Percentiles rank a stretch among this genome's conserved stretches.
phyloP scores from a whole-genome alignment of 2,113 vertebrate genomes.

The Mugil cephalus region DNA sequence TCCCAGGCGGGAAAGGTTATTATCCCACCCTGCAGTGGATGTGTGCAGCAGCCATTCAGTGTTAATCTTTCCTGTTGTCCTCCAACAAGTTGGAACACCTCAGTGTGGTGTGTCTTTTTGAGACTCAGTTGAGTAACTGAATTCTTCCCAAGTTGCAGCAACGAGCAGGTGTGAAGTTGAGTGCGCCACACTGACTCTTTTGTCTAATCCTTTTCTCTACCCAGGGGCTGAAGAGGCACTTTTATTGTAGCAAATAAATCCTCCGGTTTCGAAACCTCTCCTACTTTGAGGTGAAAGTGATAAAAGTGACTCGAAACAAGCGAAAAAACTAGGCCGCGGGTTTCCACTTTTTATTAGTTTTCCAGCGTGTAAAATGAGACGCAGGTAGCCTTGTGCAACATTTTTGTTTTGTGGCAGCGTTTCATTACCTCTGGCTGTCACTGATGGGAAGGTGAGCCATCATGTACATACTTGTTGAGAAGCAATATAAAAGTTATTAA shows the following conservation, averaged over 20 bases:
- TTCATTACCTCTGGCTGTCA: conserved; percentile 23
- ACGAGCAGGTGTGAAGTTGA: conserved; percentile 64
- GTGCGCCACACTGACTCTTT: conserved; percentile 41
- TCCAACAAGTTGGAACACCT: conserved; percentile 72
- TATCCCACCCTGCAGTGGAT: conserved; percentile 47
- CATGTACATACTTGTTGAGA: conserved; percentile 37
- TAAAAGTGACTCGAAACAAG: conserved; percentile 15
- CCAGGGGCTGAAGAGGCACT: conserved; percentile 42
- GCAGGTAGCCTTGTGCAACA: conserved; percentile 5
- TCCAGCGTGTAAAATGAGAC: conserved; percentile 24
- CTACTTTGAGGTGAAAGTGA: conserved; percentile 38
- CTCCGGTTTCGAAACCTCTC: conserved; percentile 29
- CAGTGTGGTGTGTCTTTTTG: conserved; percentile 34
- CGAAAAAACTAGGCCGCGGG: conserved; percentile 18
- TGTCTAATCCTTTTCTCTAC: conserved; percentile 34
- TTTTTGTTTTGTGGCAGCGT: conserved; percentile 30
- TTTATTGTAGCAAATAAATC: conserved; percentile 61
- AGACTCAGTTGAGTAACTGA: conserved; percentile 41
- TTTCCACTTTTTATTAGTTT: conserved; percentile 28
- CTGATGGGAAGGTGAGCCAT: conserved; percentile 13
- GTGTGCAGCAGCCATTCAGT: conserved; percentile 41
- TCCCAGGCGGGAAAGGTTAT: conserved; percentile 41
- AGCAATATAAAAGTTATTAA: conserved; percentile 26
- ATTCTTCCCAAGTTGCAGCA: conserved; percentile 42
- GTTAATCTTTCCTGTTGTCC: conserved; percentile 65